A percentile compares a stretch with the other conserved stretches of the same genome.
These are phyloP conservation scores for Apantesis nais DNA, from an alignment of 2,888 invertebrate genomes.

Conservation along the genomic window DNA sequence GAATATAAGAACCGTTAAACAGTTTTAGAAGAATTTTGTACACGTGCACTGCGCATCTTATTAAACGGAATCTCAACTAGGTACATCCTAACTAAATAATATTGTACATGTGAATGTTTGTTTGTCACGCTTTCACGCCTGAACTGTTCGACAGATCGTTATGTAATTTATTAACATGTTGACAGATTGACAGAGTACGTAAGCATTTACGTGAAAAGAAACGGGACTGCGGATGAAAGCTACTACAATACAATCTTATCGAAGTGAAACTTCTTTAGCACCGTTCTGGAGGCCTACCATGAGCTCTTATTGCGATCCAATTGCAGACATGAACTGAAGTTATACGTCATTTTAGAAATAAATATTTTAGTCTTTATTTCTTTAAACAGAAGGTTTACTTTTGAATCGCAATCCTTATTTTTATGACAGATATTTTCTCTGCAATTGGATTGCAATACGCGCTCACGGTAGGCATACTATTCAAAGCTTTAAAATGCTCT, in stretches of 20 bases:
- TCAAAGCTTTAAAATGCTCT: too few relatives aligned
- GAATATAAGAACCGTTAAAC: constrained; percentile 23
- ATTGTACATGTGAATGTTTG: neutral
- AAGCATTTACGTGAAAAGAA: neutral
- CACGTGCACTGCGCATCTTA: constrained; percentile 52
- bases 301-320: too few relatives aligned
- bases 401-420: too few relatives aligned
- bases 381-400: too few relatives aligned
- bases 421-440: too few relatives aligned
- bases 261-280: too few relatives aligned
- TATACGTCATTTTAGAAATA: too few relatives aligned
- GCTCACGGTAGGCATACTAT: too few relatives aligned
- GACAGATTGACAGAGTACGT: neutral
- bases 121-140: neutral
- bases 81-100: neutral
- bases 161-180: neutral
- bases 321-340: too few relatives aligned
- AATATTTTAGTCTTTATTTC: too few relatives aligned
- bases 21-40: constrained; percentile 23
- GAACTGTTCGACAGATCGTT: neutral
- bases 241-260: neutral
- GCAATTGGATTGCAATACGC: too few relatives aligned
- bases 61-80: constrained; percentile 66
- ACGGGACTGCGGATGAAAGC: neutral
- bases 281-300: too few relatives aligned